phyloP scores from a whole-genome alignment of 2,797 vertebrate species.

The Monodelphis domestica region DNA sequence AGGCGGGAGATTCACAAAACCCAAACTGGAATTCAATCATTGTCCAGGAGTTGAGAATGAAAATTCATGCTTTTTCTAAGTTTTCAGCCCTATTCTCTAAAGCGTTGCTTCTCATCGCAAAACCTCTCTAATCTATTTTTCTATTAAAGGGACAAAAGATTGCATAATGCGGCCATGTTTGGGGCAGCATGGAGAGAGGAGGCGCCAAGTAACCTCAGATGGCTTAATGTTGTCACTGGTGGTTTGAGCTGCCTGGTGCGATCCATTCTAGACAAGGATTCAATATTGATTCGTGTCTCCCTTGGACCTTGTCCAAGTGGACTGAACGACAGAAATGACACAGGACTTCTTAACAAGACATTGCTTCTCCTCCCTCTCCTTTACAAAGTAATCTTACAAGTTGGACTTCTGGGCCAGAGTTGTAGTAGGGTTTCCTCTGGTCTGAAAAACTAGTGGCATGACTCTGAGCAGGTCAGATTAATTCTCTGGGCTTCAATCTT shows the following conservation, averaged over 20 bases:
- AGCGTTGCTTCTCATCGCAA: neutral
- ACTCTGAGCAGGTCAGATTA: neutral
- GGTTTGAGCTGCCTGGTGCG: neutral
- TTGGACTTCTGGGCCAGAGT: neutral
- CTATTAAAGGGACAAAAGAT: neutral
- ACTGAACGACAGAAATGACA: neutral
- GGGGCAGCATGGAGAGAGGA: neutral
- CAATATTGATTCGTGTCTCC: neutral
- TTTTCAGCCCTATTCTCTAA: neutral
- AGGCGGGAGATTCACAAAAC: slow-evolving; percentile 11
- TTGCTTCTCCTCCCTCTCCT: neutral
- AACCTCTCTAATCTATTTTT: neutral
- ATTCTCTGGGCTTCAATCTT: neutral
- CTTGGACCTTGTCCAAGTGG: neutral
- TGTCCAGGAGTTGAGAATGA: neutral
- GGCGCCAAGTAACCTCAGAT: neutral
- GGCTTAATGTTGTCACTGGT: neutral
- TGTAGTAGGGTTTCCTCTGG: neutral
- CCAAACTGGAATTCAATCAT: neutral
- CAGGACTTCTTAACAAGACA: neutral
- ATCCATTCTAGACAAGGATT: neutral
- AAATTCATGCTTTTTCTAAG: neutral
- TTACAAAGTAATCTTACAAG: neutral
- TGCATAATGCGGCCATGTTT: neutral
- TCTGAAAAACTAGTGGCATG: neutral